These are phyloP conservation scores for Anadara kagoshimensis DNA, from an alignment of 1,140 invertebrate species.

Conservation along the genomic window DNA sequence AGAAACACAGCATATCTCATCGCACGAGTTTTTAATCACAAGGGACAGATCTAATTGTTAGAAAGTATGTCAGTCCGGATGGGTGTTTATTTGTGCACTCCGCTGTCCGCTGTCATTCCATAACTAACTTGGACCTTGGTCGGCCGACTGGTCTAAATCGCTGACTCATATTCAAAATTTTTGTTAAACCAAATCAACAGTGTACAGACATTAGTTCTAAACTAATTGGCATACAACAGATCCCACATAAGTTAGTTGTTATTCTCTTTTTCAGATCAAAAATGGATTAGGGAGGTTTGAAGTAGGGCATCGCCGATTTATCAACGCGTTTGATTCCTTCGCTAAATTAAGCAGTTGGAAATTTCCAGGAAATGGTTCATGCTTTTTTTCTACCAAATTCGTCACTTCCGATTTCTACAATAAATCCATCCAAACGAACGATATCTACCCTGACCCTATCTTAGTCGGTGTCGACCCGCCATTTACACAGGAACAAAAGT, in stretches of 20 bases:
- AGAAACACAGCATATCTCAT: no score
- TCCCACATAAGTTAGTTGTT: background rate
- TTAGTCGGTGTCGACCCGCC: constrained; percentile 56
- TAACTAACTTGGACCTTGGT: no score
- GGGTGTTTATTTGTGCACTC: no score
- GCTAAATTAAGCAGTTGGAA: constrained; percentile 61
- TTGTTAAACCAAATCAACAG: no score
- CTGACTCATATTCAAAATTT: no score
- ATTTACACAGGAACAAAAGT: constrained; percentile 47
- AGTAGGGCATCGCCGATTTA: constrained; percentile 52
- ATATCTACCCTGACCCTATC: constrained; percentile 61
- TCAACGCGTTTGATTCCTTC: constrained; percentile 63
- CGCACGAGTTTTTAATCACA: no score
- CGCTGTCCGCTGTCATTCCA: no score
- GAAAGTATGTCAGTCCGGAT: no score
- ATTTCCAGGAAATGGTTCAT: constrained; percentile 55
- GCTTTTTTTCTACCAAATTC: constrained; percentile 58
- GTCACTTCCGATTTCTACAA: constrained; percentile 56
- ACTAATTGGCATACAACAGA: no score
- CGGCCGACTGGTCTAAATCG: no score
- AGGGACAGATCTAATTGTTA: no score
- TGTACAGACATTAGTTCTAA: no score
- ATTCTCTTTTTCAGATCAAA: constrained; percentile 51
- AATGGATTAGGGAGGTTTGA: constrained; percentile 62
- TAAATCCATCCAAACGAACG: constrained; percentile 40